Base-by-base conservation (phyloP, 2,797 vertebrate species). In the Alcedo atthis region DNA sequence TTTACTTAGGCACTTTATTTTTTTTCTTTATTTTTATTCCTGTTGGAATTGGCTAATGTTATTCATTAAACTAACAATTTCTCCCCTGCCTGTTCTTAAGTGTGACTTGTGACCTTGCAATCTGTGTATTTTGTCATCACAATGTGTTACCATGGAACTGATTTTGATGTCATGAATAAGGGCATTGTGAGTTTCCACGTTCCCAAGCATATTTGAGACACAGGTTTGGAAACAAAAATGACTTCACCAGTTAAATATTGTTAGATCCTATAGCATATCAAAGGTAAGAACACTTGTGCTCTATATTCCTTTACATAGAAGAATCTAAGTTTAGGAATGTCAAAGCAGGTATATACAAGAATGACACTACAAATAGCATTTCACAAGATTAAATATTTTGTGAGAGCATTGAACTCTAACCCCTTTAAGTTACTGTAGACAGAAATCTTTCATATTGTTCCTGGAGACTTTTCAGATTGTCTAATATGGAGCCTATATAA, bases 241-340 rank as follows among this genome's bases (percentile, higher is more conserved):
- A 97, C 95, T 96, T 96, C 96, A 97, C 87, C 94, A 16, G 97
- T 97, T 97, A 97, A 97, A 97, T 95, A 97, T 97, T 97, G 93
- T 92, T 96, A 95, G 95, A 94, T 95, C 76, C 89, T 95, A 92
- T 93, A 95, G 82, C 20, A 92, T 94, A 95, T 95, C 93, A 95
- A 94, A 96, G 94, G 95, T 94, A 96, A 95, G 92, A 95, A 96
- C 94, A 93, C 95, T 94, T 96, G 82, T 92, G 77, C 73, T 67
- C 89, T 95, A 94, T 95, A 95, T 94, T 95, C 92, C 87, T 94
- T 94, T 94, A 54, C 95, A 89, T 54, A 86, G 89, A 93, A 84
- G 93, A 96, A 95, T 87, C 89, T 92, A 35, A 83, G 81, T 75
- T 89, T 91, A 94, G 81, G 87, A 81, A 95, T 96, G 96, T 96